Base-by-base conservation (phyloP, 2,888 invertebrate species). In the Sarcophaga rosellei region DNA sequence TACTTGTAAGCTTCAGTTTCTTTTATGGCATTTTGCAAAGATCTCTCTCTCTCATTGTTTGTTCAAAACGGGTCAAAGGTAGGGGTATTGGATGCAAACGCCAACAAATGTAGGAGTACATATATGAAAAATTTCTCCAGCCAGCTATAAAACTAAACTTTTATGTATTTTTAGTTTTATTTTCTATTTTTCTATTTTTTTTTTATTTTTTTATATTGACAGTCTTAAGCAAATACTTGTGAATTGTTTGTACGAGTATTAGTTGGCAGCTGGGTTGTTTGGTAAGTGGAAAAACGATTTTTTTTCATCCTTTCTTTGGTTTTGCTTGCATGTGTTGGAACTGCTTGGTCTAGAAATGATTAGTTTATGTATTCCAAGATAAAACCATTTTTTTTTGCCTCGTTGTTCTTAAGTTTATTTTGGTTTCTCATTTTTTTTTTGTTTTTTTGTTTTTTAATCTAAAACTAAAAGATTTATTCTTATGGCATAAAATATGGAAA, bases 291-390 rank as follows among this genome's bases (percentile, higher is more conserved):
- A 53, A 17, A 15, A 53, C 4, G 15, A 15, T 15, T 12, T 53
- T 53, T 53, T 53, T 17, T 25, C 4, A 35, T 35, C 35, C 35
- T 35, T 35, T 35, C 35, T 35, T 35, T 35, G 35, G 35, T 35
- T 53, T 53, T 53, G 4, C 5, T 23, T 57, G 69, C 53, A 23
- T 23, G 23, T 53, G 47, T 57, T 53, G 53, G 23, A 23, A 70
- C 23, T 53, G 23, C 47, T 53, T 70, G 23, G 25, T 25, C 25
- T 53, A 53, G 23, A 70, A 70, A 70, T 53, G 69, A 70, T 70
- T 70, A 70, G 69, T 70, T 70, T 70, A 70, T 53, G 23, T 70
- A 53, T 57, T 53, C 69, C 21, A 70, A 53, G 66, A 66, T 66
- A 66, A 66, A 66, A 66, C n/a, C 35, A 35, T 66, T 63, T 25